Evolutionary conservation across 1,140 invertebrate genomes (phyloP).

Genomic region (Wiebesia pumilae): DNA sequence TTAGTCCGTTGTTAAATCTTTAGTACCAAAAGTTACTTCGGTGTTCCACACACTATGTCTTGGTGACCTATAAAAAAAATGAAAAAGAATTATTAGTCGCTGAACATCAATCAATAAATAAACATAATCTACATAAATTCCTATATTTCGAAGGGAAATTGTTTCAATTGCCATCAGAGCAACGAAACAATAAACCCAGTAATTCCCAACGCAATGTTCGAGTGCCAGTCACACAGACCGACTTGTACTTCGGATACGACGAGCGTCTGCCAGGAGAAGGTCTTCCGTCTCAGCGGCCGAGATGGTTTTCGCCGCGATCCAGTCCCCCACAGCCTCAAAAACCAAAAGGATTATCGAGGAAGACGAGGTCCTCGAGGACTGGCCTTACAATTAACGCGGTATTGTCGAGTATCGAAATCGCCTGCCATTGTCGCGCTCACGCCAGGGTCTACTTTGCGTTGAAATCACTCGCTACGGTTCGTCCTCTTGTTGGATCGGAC

Average conservation of each 20-base stretch:
- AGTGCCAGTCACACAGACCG: not conserved
- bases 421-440: not conserved
- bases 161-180: too few species aligned
- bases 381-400: not conserved
- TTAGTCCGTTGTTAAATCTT: too few species aligned
- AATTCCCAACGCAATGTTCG: too few species aligned
- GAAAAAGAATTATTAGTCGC: too few species aligned
- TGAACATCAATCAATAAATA: too few species aligned
- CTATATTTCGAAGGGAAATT: not conserved
- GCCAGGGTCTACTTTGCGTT: constrained; percentile 42
- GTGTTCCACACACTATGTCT: too few species aligned
- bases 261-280: not conserved
- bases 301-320: too few species aligned
- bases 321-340: not conserved
- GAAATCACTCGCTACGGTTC: constrained; percentile 38
- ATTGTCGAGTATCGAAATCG: constrained; percentile 29
- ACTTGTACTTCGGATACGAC: not conserved
- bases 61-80: too few species aligned
- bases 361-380: not conserved
- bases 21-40: too few species aligned
- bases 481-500: not conserved
- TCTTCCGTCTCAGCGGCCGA: not conserved
- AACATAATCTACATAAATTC: too few species aligned
- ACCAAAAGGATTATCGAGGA: not conserved
- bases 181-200: too few species aligned